Percentiles rank a stretch among this genome's conserved stretches.
These are phyloP conservation scores for Catalaphyllia jardinei DNA, from an alignment of 64 coral and sea anemone genomes.

Conservation along the genomic window DNA sequence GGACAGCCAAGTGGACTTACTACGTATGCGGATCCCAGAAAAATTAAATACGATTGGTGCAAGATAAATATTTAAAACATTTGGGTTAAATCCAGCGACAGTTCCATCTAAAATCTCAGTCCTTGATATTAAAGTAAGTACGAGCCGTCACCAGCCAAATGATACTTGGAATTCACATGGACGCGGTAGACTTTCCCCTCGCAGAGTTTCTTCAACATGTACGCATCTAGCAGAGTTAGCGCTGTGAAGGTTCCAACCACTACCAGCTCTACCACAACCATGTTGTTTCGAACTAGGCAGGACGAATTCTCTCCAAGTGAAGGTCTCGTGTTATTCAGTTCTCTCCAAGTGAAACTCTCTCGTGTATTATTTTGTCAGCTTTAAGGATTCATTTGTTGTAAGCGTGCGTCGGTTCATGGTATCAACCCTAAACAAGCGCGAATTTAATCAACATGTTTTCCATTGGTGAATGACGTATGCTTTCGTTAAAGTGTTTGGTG, in stretches of 20 bases:
- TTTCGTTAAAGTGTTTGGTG: not conserved
- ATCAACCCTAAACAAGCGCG: not conserved
- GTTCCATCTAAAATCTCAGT: not conserved
- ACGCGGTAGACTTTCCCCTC: conserved; percentile 40
- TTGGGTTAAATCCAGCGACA: not conserved
- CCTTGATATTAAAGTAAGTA: conserved; percentile 29
- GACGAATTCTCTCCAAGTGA: not conserved
- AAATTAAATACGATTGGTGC: not conserved
- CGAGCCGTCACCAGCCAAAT: conserved; percentile 37
- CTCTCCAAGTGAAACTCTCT: not conserved
- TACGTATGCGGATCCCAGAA: not conserved
- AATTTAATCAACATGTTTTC: not conserved
- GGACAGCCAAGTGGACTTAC: not conserved
- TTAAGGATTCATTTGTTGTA: not conserved
- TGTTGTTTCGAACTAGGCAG: not conserved
- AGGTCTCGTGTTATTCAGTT: not conserved
- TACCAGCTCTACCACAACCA: conserved; percentile 55
- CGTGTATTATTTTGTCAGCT: not conserved
- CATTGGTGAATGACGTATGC: not conserved
- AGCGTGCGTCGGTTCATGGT: not conserved
- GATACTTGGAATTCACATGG: conserved; percentile 32
- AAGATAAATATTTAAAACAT: not conserved
- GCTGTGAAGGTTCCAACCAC: conserved; percentile 44
- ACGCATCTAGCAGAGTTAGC: conserved; percentile 32
- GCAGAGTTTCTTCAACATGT: conserved; percentile 66